Evolutionary conservation across 2,888 invertebrate genomes (phyloP).

Genomic region (Panopea generosa): DNA sequence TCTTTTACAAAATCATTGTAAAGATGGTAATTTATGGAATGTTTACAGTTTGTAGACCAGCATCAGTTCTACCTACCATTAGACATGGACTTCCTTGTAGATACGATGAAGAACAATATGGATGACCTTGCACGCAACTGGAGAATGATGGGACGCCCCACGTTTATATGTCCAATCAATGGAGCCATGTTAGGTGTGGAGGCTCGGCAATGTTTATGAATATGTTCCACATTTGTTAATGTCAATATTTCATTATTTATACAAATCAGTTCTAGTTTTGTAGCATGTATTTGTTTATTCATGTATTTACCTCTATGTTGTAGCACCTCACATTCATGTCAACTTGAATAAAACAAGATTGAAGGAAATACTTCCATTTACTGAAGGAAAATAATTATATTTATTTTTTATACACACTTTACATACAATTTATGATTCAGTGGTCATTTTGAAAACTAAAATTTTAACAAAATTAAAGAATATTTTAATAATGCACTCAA

Average conservation of each 20-base stretch:
- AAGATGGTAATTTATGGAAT: no score
- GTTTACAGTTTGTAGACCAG: constrained; percentile 89
- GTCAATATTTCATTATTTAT: not conserved
- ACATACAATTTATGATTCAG: no score
- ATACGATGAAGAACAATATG: constrained; percentile 98
- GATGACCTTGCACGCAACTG: constrained; percentile 99
- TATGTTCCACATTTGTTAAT: constrained; percentile 1
- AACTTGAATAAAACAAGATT: no score
- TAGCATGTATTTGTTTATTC: constrained; percentile 2
- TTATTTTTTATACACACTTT: no score
- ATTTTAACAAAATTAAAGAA: no score
- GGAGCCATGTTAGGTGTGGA: constrained; percentile 80
- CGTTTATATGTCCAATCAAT: constrained; percentile 80
- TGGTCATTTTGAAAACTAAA: no score
- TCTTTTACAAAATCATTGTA: no score
- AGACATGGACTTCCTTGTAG: constrained; percentile 99
- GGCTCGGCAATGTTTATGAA: not conserved
- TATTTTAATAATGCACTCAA: no score
- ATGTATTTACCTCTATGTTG: no score
- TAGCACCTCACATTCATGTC: no score
- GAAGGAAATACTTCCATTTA: no score
- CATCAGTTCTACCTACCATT: constrained; percentile 99
- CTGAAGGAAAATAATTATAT: no score
- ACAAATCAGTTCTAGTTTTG: not conserved
- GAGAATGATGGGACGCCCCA: constrained; percentile 98